phyloP scores from a whole-genome alignment of 2,797 vertebrate species.

The Pangasius krempfi region DNA sequence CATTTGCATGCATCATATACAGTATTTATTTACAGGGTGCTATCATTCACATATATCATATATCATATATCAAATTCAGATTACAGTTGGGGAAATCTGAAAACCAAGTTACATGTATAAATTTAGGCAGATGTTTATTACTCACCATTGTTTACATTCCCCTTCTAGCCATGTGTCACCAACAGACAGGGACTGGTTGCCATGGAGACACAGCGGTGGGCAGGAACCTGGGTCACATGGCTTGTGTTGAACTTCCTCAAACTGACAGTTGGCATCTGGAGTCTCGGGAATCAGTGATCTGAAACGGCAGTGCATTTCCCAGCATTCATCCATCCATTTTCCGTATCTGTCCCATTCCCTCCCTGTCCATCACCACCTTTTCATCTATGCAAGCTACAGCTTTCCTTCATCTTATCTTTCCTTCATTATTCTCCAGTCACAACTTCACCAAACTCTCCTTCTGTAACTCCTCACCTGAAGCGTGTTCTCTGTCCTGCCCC shows the following conservation, averaged over 20 bases:
- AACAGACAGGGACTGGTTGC: slow-evolving; percentile 67
- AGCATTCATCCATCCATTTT: background rate
- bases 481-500: slow-evolving; percentile 77
- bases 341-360: background rate
- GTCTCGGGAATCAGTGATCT: slow-evolving; percentile 80
- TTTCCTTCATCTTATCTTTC: background rate
- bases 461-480: slow-evolving; percentile 75
- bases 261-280: slow-evolving; percentile 71
- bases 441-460: background rate
- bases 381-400: background rate
- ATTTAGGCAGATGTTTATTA: background rate
- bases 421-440: background rate
- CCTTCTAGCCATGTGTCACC: slow-evolving; percentile 85
- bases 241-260: slow-evolving; percentile 82
- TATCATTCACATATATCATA: background rate
- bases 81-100: background rate
- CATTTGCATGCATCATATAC: background rate
- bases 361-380: background rate
- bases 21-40: background rate
- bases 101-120: background rate
- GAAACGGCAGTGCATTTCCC: slow-evolving; percentile 11
- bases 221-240: slow-evolving; percentile 77
- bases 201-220: slow-evolving; percentile 80
- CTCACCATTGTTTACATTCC: slow-evolving; percentile 87
- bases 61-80: background rate